phyloP scores from a whole-genome alignment of 2,113 vertebrate species.

The Ictidomys tridecemlineatus region DNA sequence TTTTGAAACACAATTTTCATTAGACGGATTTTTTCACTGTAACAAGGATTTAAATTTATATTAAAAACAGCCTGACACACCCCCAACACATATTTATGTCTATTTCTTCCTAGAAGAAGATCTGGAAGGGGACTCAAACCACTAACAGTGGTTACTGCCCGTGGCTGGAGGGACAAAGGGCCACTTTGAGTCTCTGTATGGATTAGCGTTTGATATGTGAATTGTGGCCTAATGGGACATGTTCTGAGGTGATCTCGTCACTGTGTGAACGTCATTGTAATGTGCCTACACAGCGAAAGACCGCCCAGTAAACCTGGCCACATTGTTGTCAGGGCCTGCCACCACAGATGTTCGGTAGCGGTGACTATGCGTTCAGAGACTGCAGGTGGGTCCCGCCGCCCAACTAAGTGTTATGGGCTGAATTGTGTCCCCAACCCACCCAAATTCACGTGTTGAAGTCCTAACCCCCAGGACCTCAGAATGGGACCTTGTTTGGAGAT shows the following conservation, averaged over 20 bases:
- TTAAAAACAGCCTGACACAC: conserved; percentile 47
- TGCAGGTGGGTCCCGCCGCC: not conserved
- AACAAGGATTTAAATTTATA: conserved; percentile 71
- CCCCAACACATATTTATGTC: not conserved
- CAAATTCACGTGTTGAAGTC: not conserved
- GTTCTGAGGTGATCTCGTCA: not conserved
- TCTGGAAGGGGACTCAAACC: not conserved
- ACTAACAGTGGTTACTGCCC: not conserved
- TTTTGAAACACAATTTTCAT: conserved; percentile 77
- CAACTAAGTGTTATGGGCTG: not conserved
- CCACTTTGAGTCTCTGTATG: not conserved
- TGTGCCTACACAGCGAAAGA: too few species aligned
- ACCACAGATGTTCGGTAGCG: too few species aligned
- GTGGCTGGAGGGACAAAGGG: not conserved
- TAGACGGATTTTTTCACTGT: conserved; percentile 66
- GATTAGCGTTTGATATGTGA: not conserved
- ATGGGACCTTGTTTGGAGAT: not conserved
- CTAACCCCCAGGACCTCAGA: not conserved
- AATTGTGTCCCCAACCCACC: fast-evolving
- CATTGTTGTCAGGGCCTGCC: too few species aligned
- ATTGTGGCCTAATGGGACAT: not conserved
- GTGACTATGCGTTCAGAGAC: not conserved
- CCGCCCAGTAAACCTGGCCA: too few species aligned
- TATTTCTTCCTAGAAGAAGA: not conserved
- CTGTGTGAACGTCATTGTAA: too few species aligned